Percentiles rank a stretch among this genome's conserved stretches.
These are phyloP conservation scores for Desoria tigrina DNA, from an alignment of 2,888 invertebrate species.

Conservation along the genomic window DNA sequence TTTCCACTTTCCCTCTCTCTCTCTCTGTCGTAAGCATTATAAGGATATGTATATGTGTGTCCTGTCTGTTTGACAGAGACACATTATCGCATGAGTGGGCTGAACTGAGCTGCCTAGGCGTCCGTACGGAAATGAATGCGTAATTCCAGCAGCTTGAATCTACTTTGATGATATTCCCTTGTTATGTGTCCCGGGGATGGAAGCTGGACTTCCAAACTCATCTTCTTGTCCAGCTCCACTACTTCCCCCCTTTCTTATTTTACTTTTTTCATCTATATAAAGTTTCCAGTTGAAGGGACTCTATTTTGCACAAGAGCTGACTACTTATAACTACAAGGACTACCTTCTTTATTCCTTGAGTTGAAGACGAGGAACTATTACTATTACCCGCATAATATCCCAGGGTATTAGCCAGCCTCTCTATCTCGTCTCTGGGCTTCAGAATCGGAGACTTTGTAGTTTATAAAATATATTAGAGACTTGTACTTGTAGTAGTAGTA, in stretches of 20 bases:
- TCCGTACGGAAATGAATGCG: slow-evolving; percentile 48
- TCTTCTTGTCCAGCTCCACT: slow-evolving; percentile 19
- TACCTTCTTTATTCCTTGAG: no score
- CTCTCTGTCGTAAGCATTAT: background rate
- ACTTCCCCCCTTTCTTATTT: slow-evolving; percentile 17
- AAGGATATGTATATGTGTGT: slow-evolving; percentile 15
- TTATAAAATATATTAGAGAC: background rate
- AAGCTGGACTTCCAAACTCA: slow-evolving; percentile 2
- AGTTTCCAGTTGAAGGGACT: slow-evolving; percentile 14
- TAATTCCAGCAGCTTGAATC: slow-evolving; percentile 39
- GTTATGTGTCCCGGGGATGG: background rate
- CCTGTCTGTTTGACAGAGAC: slow-evolving; percentile 49
- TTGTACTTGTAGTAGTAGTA: background rate
- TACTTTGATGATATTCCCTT: slow-evolving; percentile 34
- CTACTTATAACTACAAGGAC: slow-evolving; percentile 12
- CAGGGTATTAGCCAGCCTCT: background rate
- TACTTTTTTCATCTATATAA: slow-evolving; percentile 20
- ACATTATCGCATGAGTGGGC: slow-evolving; percentile 48
- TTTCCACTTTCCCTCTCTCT: background rate
- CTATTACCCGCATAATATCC: slow-evolving; percentile 3
- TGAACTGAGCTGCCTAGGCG: slow-evolving; percentile 33
- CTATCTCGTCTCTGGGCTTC: slow-evolving; percentile 10
- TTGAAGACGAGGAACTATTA: no score
- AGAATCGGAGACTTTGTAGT: slow-evolving; percentile 4
- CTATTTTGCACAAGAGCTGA: slow-evolving; percentile 17